Base-by-base conservation (phyloP, 2,113 vertebrate species). In the Redunca redunca region DNA sequence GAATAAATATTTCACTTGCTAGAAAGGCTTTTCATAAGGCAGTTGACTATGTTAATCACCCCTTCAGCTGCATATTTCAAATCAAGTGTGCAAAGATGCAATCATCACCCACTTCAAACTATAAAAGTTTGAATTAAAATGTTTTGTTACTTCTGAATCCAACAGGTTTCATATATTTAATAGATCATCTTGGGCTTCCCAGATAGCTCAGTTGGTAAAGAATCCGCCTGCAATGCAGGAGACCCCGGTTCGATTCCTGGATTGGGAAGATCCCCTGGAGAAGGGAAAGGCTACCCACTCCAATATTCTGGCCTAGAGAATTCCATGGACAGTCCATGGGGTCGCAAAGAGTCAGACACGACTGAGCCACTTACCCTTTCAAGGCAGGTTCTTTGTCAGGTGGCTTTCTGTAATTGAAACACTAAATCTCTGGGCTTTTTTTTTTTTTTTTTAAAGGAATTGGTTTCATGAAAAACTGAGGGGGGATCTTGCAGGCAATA, bases 331-430 rank as follows among this genome's bases (percentile, higher is more conserved):
- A 30, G 60, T 62, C 60, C 13, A 30, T 62, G 60, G 28, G 26
- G 6, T 15, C 0, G 0, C 60, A 62, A 62, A 62, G 60, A 62
- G 28, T 62, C 28, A 30, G 28, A 62, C 28, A 62, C 0, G 0
- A 30, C 60, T 62, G 60, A 62, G 28, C 28, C 60, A 62, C 28
- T 62, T 62, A 62, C 28, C 30, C 13, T 62, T 62, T 62, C 60
- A 83, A 95, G 15, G 40, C 83, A 95, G 36, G 26, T 43, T 97
- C 78, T 92, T 81, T 52, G 25, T 71, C 67, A 91, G 17, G 77
- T 36, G 4, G 2, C 7, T 82, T 80, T 90, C 57, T 77, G 11
- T 40, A 57, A 67, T 62, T 50, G 26, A 71, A 92, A 80, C 43
- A 85, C 19, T 58, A 58, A 82, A 83, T 57, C 7, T 55, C 16